Evolutionary conservation across 2,888 invertebrate species (phyloP).

Genomic region (Amiota communis): DNA sequence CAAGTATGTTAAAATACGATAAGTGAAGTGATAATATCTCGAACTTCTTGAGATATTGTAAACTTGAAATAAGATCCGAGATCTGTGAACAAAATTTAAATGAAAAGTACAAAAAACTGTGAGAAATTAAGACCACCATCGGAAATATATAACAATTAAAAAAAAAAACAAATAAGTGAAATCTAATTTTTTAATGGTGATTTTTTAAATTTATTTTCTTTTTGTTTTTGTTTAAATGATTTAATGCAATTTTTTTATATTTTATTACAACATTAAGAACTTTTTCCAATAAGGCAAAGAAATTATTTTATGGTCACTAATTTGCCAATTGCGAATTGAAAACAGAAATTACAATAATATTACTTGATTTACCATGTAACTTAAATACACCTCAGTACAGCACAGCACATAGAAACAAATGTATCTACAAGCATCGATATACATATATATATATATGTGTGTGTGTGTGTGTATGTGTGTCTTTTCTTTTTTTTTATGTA

Average conservation of each 20-base stretch:
- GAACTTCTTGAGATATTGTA: conserved; percentile 42
- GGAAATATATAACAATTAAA: neutral
- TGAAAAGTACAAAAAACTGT: too few relatives aligned
- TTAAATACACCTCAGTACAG: too few relatives aligned
- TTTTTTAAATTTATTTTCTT: neutral
- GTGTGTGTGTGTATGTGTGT: neutral
- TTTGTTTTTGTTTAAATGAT: neutral
- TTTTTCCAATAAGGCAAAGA: neutral
- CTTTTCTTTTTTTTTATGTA: conserved; percentile 5
- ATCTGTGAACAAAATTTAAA: neutral
- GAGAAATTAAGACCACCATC: neutral
- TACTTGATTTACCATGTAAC: neutral
- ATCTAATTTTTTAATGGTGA: neutral
- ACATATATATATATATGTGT: too few relatives aligned
- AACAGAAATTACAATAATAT: neutral
- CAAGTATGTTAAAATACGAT: neutral
- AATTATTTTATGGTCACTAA: too few relatives aligned
- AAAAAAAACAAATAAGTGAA: neutral
- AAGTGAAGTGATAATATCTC: neutral
- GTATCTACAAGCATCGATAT: neutral
- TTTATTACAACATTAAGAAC: neutral
- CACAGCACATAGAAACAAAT: too few relatives aligned
- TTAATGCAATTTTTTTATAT: neutral
- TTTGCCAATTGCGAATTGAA: neutral
- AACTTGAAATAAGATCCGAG: conserved; percentile 35